A percentile compares a stretch with the other conserved stretches of the same genome.
Conservation (phyloP, 2,797 vertebrate genomes). For the Spinus olivaceus region DNA sequence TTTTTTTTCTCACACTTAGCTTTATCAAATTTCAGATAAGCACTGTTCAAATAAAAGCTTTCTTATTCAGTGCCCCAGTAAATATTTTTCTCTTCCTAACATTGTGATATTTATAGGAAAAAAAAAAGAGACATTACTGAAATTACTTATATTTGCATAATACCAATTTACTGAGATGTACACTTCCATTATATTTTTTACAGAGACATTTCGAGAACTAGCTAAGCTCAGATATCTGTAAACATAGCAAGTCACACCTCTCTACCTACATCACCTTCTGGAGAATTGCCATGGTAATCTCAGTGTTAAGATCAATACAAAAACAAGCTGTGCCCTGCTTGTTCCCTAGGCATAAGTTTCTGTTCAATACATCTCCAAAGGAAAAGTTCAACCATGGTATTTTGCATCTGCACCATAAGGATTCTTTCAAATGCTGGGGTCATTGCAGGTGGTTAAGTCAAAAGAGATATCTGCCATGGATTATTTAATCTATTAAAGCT, state of each 20-base stretch:
- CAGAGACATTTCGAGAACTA: background rate
- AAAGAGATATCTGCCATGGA: background rate
- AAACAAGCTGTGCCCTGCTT: background rate
- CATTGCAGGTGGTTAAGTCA: background rate
- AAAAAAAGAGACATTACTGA: background rate
- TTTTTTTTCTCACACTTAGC: background rate
- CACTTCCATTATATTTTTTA: background rate
- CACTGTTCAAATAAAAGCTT: background rate
- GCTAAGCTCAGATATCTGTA: background rate
- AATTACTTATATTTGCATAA: background rate
- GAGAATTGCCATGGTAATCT: background rate
- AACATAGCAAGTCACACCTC: background rate
- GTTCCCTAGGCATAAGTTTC: background rate
- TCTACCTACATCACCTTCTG: background rate
- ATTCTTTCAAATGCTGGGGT: background rate
- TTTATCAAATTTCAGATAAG: background rate
- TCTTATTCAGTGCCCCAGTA: background rate
- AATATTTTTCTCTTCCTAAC: background rate
- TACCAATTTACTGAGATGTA: background rate
- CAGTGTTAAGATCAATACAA: background rate
- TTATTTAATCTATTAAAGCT: background rate
- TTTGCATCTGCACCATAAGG: background rate
- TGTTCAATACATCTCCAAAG: background rate
- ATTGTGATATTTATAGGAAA: background rate
- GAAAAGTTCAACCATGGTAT: background rate